These are phyloP conservation scores for Hirtodrosophila alboralis DNA, from an alignment of 2,888 invertebrate species.

Conservation along the genomic window DNA sequence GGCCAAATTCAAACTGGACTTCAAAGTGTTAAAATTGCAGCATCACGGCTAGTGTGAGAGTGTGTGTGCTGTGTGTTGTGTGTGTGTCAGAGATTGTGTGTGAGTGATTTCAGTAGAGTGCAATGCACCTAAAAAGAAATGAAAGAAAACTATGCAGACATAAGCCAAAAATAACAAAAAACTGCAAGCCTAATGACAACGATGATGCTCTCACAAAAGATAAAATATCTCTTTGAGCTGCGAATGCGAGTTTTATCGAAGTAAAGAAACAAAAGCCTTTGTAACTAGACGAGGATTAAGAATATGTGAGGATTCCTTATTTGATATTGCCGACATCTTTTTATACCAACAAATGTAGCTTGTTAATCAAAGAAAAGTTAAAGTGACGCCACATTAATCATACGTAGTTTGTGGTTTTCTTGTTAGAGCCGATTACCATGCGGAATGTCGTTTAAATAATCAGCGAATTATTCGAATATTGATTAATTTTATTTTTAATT, in stretches of 20 bases:
- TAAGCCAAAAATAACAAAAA: slow-evolving; percentile 38
- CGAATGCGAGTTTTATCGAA: slow-evolving; percentile 23
- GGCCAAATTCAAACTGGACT: slow-evolving; percentile 72
- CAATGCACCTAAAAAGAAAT: slow-evolving; percentile 49
- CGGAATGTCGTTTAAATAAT: no score
- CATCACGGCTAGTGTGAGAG: slow-evolving; percentile 48
- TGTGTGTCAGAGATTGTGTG: slow-evolving; percentile 34
- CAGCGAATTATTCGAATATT: no score
- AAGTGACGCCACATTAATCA: no score
- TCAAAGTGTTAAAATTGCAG: slow-evolving; percentile 77
- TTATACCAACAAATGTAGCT: slow-evolving; percentile 3
- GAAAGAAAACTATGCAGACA: slow-evolving; percentile 40
- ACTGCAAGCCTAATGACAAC: slow-evolving; percentile 58
- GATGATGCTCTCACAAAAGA: slow-evolving; percentile 29
- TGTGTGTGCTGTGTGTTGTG: slow-evolving; percentile 8
- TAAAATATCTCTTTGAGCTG: slow-evolving; percentile 34
- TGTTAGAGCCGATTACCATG: no score
- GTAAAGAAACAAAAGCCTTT: neutral
- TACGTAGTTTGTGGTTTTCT: no score
- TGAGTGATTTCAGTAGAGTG: slow-evolving; percentile 48
- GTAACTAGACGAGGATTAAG: neutral
- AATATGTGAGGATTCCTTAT: neutral
- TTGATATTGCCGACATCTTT: slow-evolving; percentile 3
- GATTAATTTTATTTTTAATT: no score
- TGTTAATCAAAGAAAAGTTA: neutral